These are phyloP conservation scores for Smutsia temminckii DNA, from an alignment of 2,797 vertebrate genomes.

Conservation along the genomic window DNA sequence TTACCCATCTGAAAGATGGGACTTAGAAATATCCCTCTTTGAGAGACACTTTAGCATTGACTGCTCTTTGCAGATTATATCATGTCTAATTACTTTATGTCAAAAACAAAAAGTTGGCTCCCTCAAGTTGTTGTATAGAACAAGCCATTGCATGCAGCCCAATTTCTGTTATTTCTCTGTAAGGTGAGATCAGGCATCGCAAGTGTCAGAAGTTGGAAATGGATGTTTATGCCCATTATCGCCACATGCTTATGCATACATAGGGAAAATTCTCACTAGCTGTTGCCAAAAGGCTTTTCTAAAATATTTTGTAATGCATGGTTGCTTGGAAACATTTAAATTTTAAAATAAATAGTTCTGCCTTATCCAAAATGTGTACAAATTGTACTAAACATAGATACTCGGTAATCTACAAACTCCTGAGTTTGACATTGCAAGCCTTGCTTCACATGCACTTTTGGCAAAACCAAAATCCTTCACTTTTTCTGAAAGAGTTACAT, in stretches of 20 bases:
- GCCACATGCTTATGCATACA: background rate
- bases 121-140: background rate
- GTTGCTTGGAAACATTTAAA: conserved; percentile 56
- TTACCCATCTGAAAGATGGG: background rate
- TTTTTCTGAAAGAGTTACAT: background rate
- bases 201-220: conserved; percentile 34
- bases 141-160: background rate
- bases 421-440: background rate
- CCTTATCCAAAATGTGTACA: conserved; percentile 49
- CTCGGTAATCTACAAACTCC: background rate
- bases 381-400: background rate
- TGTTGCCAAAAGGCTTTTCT: conserved; percentile 46
- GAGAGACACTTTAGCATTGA: background rate
- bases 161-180: background rate
- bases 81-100: conserved; percentile 6
- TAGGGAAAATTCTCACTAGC: conserved; percentile 29
- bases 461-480: conserved; percentile 6
- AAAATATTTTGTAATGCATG: conserved; percentile 33
- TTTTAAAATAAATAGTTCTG: conserved; percentile 64
- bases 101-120: background rate
- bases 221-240: conserved; percentile 3
- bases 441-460: conserved; percentile 25
- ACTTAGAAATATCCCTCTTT: background rate
- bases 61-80: conserved; percentile 3
- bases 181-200: background rate